Conservation (phyloP, 2,888 invertebrate species). For the Cephus spinipes region DNA sequence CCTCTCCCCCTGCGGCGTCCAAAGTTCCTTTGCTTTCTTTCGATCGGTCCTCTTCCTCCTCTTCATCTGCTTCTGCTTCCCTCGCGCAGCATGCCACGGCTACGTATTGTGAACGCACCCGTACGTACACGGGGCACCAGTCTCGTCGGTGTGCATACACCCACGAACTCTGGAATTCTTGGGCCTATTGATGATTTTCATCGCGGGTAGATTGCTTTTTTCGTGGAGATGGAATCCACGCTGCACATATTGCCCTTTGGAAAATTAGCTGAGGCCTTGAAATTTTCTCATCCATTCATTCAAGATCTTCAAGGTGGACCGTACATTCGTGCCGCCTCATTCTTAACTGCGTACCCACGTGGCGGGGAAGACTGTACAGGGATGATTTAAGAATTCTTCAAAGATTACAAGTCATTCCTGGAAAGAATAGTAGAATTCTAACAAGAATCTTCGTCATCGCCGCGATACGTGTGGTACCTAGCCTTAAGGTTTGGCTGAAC, state of each 20-base stretch:
- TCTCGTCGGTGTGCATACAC: conserved; percentile 2
- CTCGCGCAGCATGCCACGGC: conserved; percentile 12
- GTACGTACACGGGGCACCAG: conserved; percentile 6
- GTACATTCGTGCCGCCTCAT: background rate
- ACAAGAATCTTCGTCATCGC: background rate
- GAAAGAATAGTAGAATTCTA: background rate
- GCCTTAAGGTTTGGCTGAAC: background rate
- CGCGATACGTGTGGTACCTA: background rate
- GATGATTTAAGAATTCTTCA: background rate
- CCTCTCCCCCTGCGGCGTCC: conserved; percentile 21
- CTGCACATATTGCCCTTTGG: background rate
- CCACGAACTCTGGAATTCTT: background rate
- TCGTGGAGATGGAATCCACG: background rate
- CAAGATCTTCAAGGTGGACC: background rate
- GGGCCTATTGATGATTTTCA: conserved; percentile 21
- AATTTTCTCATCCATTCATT: background rate
- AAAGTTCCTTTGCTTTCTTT: conserved; percentile 31
- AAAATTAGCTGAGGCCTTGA: background rate
- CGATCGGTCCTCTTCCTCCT: conserved; percentile 14
- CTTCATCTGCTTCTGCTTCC: conserved; percentile 11
- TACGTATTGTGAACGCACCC: background rate
- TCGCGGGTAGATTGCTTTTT: conserved; percentile 22
- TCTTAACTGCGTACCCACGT: background rate
- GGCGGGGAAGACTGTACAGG: background rate
- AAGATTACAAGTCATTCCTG: background rate